Evolutionary conservation across 2,797 vertebrate species (phyloP), one percentile per base, ranked within the genome.

Genomic region (Heliangelus exortis): DNA sequence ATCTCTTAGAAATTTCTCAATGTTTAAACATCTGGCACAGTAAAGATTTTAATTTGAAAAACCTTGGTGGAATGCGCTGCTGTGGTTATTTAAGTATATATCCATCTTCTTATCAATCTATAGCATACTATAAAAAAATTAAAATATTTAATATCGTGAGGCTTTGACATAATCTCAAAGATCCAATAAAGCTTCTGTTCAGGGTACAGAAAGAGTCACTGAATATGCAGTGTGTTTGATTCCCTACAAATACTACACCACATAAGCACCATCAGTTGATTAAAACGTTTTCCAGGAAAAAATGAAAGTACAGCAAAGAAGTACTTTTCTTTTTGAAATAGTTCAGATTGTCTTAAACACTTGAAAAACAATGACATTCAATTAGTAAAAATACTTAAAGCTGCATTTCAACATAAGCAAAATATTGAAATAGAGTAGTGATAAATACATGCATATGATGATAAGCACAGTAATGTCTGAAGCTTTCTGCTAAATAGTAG

Each of bases 321-420:
- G n/a, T 10, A 57, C n/a, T 88, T 84, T 69, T 65, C 81, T 90
- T 83, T 77, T 12, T 69, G 54, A 90, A 96, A 96, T 26, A 77
- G 34, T 59, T 93, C 41, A 26, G 26, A 57, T 58, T 88, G 21
- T 92, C 55, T 93, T 25, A 73, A 89, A 80, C 11, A 50, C 22
- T 75, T 57, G 34, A 31, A 87, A 85, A 89, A 55, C 71, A 61
- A 62, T 12, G 9, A 78, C 71, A 93, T 36, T 54, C 7, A 66
- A 31, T 75, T 87, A 69, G 15, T 29, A 39, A 91, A 95, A 89
- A 87, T 89, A 86, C 22, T 89, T 89, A 69, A 80, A 92, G 14
- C 2, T 72, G 9, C 22, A 34, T 69, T 89, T 89, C 23, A 55
- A 72, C 73, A 66, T 31, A 84, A 81, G 10, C 7, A 78, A 94